Conservation (phyloP, 1,140 invertebrate genomes). For the Idris sp. region DNA sequence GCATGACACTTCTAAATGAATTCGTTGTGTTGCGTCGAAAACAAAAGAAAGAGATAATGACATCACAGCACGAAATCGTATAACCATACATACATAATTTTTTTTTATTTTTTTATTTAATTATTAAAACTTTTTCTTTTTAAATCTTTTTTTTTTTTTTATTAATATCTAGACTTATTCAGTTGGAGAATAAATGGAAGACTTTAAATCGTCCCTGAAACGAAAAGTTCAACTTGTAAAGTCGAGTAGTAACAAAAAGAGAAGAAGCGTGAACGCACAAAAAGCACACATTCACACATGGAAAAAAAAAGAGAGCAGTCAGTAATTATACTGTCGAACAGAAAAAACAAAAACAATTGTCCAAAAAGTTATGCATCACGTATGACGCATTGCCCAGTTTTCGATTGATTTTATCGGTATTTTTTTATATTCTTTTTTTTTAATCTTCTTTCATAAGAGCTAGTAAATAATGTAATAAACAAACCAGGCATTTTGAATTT, state of each 20-base stretch:
- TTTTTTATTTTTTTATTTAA: too few relatives aligned
- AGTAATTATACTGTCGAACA: constrained; percentile 23
- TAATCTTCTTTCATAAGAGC: constrained; percentile 4
- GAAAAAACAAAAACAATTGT: constrained; percentile 46
- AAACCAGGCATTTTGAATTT: constrained; percentile 49
- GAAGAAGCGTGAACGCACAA: constrained; percentile 44
- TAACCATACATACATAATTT: constrained; percentile 58
- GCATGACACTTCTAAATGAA: constrained; percentile 52
- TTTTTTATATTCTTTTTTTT: constrained; percentile 9
- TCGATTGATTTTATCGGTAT: constrained; percentile 19
- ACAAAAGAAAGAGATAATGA: constrained; percentile 57
- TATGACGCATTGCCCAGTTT: constrained; percentile 62
- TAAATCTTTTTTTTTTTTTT: too few relatives aligned
- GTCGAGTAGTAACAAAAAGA: constrained; percentile 54
- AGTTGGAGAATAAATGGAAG: constrained; percentile 63
- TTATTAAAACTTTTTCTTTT: too few relatives aligned
- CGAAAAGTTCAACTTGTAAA: constrained; percentile 63
- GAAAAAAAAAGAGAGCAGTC: constrained; percentile 39
- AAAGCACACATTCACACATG: constrained; percentile 56
- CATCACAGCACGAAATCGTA: constrained; percentile 57
- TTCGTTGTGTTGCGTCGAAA: constrained; percentile 50
- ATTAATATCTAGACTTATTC: constrained; percentile 62
- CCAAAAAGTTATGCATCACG: constrained; percentile 60
- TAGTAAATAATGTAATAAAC: too few relatives aligned
- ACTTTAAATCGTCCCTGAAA: constrained; percentile 64